These are phyloP conservation scores for Emydocephalus ijimae DNA, from an alignment of 2,113 vertebrate species.

Conservation along the genomic window DNA sequence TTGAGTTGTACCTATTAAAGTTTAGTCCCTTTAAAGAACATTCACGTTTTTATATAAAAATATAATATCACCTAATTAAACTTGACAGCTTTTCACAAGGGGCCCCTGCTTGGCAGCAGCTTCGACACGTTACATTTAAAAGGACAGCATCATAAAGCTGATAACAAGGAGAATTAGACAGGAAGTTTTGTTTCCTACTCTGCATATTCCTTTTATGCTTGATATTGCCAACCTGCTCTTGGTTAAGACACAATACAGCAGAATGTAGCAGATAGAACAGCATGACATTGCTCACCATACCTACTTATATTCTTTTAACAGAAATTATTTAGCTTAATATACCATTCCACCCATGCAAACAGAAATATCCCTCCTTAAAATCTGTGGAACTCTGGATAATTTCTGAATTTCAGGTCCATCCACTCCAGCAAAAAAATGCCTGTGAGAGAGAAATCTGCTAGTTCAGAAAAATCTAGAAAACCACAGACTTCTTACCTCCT, in stretches of 20 bases:
- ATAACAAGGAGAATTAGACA: conserved; percentile 48
- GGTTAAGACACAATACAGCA: conserved; percentile 17
- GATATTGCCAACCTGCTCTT: conserved; percentile 37
- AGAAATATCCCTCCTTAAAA: not conserved
- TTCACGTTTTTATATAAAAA: not conserved
- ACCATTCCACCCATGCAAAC: not conserved
- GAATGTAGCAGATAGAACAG: not conserved
- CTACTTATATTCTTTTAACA: not conserved
- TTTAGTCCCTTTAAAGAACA: conserved; percentile 1
- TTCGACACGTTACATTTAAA: conserved; percentile 53
- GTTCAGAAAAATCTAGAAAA: not conserved
- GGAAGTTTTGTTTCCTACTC: conserved; percentile 37
- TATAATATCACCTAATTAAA: conserved; percentile 60
- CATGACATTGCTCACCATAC: conserved; percentile 25
- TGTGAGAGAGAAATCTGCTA: not conserved
- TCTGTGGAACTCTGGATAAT: not conserved
- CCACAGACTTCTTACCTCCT: not conserved
- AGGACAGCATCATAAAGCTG: conserved; percentile 54
- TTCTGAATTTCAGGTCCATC: not conserved
- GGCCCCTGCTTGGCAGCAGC: conserved; percentile 45
- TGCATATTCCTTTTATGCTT: conserved; percentile 38
- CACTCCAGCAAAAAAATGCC: not conserved
- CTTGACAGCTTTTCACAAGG: conserved; percentile 60
- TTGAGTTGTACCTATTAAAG: not conserved
- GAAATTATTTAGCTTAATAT: not conserved